Conservation (phyloP, 2,113 vertebrate genomes). For the Mesitornis unicolor region DNA sequence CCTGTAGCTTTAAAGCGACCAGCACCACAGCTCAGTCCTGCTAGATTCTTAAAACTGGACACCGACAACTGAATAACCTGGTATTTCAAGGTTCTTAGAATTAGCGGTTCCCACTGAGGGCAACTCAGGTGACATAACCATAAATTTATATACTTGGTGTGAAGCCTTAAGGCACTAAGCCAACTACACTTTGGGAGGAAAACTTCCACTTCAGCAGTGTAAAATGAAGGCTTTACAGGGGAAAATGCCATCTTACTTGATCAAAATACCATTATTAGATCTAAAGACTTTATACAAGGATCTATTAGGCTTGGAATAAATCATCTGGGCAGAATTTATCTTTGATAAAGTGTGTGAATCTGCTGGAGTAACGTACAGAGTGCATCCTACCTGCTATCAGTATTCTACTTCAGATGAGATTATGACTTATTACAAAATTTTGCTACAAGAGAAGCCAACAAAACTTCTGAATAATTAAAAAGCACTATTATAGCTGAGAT, state of each 20-base stretch:
- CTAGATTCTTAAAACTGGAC: neutral
- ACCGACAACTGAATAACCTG: neutral
- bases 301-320: neutral
- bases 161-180: neutral
- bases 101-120: neutral
- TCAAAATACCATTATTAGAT: neutral
- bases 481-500: neutral
- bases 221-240: neutral
- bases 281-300: neutral
- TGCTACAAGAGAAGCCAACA: neutral
- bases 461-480: neutral
- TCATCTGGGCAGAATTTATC: neutral
- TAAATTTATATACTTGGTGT: neutral
- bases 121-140: neutral
- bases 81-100: neutral
- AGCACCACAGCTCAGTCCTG: neutral
- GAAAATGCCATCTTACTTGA: neutral
- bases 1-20: neutral
- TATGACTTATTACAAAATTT: neutral
- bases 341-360: neutral
- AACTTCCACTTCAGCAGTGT: neutral
- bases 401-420: neutral
- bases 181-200: neutral
- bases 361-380: neutral
- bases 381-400: neutral